Base-by-base conservation (phyloP, 2,888 invertebrate species). In the Malachius bipustulatus region DNA sequence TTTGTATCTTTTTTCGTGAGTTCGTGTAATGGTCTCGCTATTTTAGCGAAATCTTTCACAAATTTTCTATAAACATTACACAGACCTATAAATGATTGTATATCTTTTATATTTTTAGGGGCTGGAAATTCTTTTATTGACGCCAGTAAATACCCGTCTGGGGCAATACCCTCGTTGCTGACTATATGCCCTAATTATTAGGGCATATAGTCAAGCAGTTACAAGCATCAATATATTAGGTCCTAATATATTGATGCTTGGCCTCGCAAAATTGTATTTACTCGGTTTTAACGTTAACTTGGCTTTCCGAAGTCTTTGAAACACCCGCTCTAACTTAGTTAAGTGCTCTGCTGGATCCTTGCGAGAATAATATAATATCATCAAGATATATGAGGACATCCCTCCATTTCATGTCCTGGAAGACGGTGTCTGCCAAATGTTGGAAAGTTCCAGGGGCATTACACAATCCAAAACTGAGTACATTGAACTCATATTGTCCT, bases 21-120 rank as follows among this genome's bases (percentile, higher is more conserved):
- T 36, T 41, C 34, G 32, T 49, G 40, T 10, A 50, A 31, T 9
- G 48, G 49, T 28, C 41, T 33, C n/a, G n/a, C n/a, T n/a, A n/a
- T n/a, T n/a, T n/a, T n/a, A n/a, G n/a, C n/a, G n/a, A n/a, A n/a
- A n/a, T n/a, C n/a, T n/a, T n/a, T n/a, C n/a, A n/a, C n/a, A n/a
- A n/a, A n/a, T n/a, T n/a, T n/a, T n/a, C n/a, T 19, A 51, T 19
- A 36, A 36, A 37, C 4, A 28, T 19, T 30, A 19, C 15, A 34
- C 26, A 38, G 9, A 4, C 41, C 41, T 16, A 41, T 16, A 29
- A 41, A 41, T 26, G 36, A 30, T 28, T 36, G 36, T 10, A 33
- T 8, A n/a, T 30, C 26, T 31, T 36, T 33, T 1, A 39, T 14
- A n/a, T 11, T 34, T 2, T 30, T 28, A 3, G 41, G 41, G 4